Percentiles rank a stretch among this genome's conserved stretches.
These are phyloP conservation scores for Alces alces DNA, from an alignment of 2,113 vertebrate species.

Conservation along the genomic window DNA sequence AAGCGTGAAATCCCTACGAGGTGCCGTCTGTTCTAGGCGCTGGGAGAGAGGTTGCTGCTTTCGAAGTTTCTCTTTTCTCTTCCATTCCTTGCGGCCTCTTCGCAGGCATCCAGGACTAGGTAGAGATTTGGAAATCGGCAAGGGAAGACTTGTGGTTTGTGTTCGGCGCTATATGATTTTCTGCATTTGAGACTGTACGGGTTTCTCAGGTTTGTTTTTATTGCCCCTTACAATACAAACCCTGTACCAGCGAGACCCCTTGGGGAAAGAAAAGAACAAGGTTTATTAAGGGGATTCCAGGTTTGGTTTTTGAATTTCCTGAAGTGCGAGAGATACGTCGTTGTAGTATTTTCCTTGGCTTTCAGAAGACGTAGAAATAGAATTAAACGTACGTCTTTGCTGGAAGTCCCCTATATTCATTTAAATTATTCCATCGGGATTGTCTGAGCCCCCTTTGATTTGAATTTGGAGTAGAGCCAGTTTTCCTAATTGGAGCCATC, in stretches of 20 bases:
- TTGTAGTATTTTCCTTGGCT: constrained; percentile 19
- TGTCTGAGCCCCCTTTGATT: constrained; percentile 56
- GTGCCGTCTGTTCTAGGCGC: neutral
- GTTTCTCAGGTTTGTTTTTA: constrained; percentile 38
- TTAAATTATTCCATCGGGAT: constrained; percentile 47
- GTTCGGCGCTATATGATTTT: constrained; percentile 31
- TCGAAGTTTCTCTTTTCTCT: constrained; percentile 58
- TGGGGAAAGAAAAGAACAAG: constrained; percentile 8
- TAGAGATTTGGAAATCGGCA: constrained; percentile 28
- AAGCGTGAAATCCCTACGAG: neutral
- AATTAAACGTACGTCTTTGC: constrained; percentile 28
- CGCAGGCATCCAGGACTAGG: neutral
- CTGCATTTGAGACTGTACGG: neutral
- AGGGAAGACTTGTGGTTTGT: neutral
- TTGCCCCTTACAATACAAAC: constrained; percentile 34
- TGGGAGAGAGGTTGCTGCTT: constrained; percentile 46
- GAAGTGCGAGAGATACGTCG: neutral
- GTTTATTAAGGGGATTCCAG: constrained; percentile 16
- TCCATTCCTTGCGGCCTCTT: neutral
- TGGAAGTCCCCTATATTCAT: constrained; percentile 28
- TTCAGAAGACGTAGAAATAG: neutral
- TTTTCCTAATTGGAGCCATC: constrained; percentile 67
- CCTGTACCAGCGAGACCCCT: neutral
- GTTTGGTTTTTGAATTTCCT: constrained; percentile 48
- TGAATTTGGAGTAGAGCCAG: constrained; percentile 65